phyloP scores from a whole-genome alignment of 2,888 invertebrate species.

The Lydus trimaculatus region DNA sequence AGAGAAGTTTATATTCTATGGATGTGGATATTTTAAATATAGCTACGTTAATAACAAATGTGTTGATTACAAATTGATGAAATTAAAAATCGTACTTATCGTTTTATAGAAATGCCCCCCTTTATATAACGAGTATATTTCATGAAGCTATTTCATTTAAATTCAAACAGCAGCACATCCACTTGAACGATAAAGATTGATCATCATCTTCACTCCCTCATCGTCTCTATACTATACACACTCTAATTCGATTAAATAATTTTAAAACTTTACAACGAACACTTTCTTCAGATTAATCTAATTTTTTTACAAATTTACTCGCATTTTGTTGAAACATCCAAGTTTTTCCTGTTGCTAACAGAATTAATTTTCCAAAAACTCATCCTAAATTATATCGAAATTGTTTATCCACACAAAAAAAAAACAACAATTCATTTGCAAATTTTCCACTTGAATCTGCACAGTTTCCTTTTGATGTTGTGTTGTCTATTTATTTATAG shows the following conservation, averaged over 20 bases:
- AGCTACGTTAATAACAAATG: no score
- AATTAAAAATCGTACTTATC: no score
- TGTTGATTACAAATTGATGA: no score
- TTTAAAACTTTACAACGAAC: neutral
- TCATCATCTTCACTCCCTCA: neutral
- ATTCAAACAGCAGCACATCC: neutral
- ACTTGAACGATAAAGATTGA: constrained; percentile 1
- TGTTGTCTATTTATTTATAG: neutral
- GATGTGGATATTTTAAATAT: neutral
- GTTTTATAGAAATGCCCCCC: no score
- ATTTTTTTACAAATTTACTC: neutral
- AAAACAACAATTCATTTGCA: neutral
- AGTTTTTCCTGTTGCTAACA: neutral
- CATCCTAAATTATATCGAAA: neutral
- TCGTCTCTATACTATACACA: no score
- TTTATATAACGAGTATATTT: neutral
- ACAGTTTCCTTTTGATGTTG: neutral
- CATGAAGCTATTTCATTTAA: neutral
- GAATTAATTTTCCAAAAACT: neutral
- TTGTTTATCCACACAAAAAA: neutral
- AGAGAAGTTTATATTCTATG: neutral
- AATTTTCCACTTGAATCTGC: neutral
- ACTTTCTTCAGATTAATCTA: neutral
- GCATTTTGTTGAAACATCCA: neutral
- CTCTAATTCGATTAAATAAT: neutral